Conservation (phyloP, 2,888 invertebrate species). For the Ichneumoninae sp. region DNA sequence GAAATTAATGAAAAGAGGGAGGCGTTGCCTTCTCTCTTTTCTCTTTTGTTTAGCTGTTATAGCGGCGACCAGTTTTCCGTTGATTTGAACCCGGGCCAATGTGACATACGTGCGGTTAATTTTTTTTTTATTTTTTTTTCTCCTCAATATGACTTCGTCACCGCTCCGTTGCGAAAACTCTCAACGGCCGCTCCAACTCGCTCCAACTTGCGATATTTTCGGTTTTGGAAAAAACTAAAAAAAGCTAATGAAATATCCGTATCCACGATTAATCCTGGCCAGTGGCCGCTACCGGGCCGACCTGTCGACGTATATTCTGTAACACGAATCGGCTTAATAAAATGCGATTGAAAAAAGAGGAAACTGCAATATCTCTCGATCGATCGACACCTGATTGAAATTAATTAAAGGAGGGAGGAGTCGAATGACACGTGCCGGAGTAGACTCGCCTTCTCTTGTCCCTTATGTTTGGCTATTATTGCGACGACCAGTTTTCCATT, state of each 20-base stretch:
- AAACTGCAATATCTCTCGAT: conserved; percentile 33
- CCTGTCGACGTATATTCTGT: no score
- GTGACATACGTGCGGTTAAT: conserved; percentile 60
- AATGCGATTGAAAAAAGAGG: conserved; percentile 9
- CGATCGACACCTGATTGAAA: conserved; percentile 16
- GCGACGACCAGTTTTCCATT: conserved; percentile 50
- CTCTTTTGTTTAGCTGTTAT: conserved; percentile 36
- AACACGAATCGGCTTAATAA: no score
- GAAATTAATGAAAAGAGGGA: conserved; percentile 34
- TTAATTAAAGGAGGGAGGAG: conserved; percentile 32
- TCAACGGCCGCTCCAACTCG: conserved; percentile 34
- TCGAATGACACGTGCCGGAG: background rate
- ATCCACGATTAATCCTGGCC: no score
- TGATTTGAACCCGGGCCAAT: conserved; percentile 58
- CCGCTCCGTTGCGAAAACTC: conserved; percentile 60
- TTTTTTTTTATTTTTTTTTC: conserved; percentile 8
- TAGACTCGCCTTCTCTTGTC: conserved; percentile 23
- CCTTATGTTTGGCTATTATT: conserved; percentile 37
- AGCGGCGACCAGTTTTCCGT: conserved; percentile 49
- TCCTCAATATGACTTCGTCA: conserved; percentile 40
- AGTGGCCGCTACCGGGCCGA: no score
- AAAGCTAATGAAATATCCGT: no score
- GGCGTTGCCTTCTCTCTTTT: conserved; percentile 24
- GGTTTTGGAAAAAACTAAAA: conserved; percentile 27
- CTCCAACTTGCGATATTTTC: conserved; percentile 60